These are phyloP conservation scores for Pseudachorutes palmiensis DNA, from an alignment of 1,140 invertebrate species.

Conservation along the genomic window DNA sequence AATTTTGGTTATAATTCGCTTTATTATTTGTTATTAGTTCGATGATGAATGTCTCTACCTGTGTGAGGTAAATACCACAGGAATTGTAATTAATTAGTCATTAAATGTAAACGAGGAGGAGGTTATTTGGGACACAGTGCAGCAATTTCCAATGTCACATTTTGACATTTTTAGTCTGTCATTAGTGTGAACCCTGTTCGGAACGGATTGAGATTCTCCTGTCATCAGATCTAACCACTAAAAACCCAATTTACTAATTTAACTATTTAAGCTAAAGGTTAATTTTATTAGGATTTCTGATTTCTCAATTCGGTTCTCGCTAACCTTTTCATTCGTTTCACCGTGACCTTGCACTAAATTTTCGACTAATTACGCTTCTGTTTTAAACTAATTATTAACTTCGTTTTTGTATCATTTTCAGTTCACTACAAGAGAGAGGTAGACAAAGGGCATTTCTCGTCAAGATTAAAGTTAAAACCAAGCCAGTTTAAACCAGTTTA, in stretches of 20 bases:
- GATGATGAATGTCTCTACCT: slow-evolving; percentile 7
- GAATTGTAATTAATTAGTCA: background rate
- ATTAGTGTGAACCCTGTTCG: background rate
- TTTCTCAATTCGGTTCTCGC: too few relatives aligned
- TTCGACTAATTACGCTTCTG: too few relatives aligned
- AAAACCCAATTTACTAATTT: too few relatives aligned
- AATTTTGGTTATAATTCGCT: background rate
- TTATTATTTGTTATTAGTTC: slow-evolving; percentile 5
- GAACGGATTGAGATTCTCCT: background rate
- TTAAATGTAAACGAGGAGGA: background rate
- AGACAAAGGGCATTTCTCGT: background rate
- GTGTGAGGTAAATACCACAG: background rate
- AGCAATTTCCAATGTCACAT: background rate
- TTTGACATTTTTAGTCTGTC: background rate
- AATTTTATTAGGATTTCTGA: too few relatives aligned
- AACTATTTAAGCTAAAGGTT: too few relatives aligned
- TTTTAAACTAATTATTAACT: background rate
- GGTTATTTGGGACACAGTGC: background rate
- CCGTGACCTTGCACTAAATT: too few relatives aligned
- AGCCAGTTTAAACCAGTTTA: too few relatives aligned
- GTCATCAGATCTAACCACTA: background rate
- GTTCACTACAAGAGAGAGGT: background rate
- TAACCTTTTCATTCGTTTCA: too few relatives aligned
- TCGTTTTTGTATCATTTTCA: background rate
- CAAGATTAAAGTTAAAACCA: background rate